Evolutionary conservation across 2,888 invertebrate genomes (phyloP).

Genomic region (Epicampocera succincta): DNA sequence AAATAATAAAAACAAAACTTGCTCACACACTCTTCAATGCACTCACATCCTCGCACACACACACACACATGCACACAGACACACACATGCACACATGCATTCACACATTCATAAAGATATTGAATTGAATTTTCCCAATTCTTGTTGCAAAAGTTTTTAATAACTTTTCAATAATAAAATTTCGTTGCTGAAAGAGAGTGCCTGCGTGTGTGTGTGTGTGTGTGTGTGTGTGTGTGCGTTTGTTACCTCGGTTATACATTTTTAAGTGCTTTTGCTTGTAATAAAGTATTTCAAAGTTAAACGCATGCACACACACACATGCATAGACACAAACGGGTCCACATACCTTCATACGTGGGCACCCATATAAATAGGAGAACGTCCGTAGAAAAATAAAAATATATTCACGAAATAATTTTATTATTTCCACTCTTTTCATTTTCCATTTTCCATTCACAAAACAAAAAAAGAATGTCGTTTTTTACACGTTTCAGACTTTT

Average conservation of each 20-base stretch:
- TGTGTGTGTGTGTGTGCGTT: not conserved
- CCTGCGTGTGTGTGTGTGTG: not conserved
- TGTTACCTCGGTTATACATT: constrained; percentile 23
- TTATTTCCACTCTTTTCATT: constrained; percentile 19
- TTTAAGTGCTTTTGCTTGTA: constrained; percentile 65
- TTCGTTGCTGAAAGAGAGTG: constrained; percentile 26
- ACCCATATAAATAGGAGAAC: not conserved
- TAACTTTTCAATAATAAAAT: constrained; percentile 68
- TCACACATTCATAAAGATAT: constrained; percentile 28
- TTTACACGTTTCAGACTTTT: constrained; percentile 30
- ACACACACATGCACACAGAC: not conserved
- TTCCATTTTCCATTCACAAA: not conserved
- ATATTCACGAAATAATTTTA: constrained; percentile 23
- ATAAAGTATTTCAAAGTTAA: constrained; percentile 35
- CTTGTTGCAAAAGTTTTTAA: constrained; percentile 65
- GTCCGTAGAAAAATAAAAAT: not conserved
- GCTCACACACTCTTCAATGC: too few relatives aligned
- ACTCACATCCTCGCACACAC: not conserved
- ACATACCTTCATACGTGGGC: too few relatives aligned
- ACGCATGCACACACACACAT: too few relatives aligned
- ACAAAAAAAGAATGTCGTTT: constrained; percentile 7
- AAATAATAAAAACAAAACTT: not conserved
- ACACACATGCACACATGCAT: not conserved
- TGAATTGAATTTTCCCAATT: constrained; percentile 67
- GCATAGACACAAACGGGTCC: too few relatives aligned